A percentile compares a stretch with the other conserved stretches of the same genome.
These are phyloP conservation scores for Leptoteleia sp. DNA, from an alignment of 1,140 invertebrate genomes.

Conservation along the genomic window DNA sequence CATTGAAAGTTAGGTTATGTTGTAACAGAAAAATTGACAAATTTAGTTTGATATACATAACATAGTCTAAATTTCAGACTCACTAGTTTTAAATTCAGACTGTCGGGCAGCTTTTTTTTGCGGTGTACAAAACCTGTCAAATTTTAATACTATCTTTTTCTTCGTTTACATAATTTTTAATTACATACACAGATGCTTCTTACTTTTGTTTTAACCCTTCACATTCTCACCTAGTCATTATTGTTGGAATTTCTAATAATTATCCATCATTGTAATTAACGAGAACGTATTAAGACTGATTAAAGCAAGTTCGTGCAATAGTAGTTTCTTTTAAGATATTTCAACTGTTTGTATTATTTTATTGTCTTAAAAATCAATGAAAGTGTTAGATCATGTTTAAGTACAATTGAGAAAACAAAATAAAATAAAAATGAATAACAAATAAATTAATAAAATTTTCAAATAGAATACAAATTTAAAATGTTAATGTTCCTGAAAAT, in stretches of 20 bases:
- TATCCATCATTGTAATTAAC: slow-evolving; percentile 2
- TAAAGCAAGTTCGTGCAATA: slow-evolving; percentile 20
- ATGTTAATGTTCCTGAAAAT: too few species aligned
- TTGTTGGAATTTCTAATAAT: slow-evolving; percentile 6
- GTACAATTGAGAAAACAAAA: background rate
- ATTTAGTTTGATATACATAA: too few species aligned
- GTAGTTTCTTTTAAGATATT: background rate
- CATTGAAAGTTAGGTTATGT: too few species aligned
- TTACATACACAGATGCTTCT: slow-evolving; percentile 4
- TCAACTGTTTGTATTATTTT: background rate
- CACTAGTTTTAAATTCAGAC: too few species aligned
- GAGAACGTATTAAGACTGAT: slow-evolving; percentile 24
- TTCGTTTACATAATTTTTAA: too few species aligned
- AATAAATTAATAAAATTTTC: background rate
- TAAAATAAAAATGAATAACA: background rate
- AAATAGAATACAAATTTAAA: background rate
- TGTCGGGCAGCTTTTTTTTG: too few species aligned
- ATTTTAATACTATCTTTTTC: too few species aligned
- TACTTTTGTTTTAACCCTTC: slow-evolving; percentile 39
- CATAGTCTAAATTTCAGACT: too few species aligned
- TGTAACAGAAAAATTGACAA: too few species aligned
- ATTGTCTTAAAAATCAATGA: background rate
- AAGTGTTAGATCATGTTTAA: background rate
- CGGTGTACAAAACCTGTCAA: too few species aligned
- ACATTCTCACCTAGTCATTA: slow-evolving; percentile 35